Percentiles rank a stretch among this genome's conserved stretches.
Conservation (phyloP, 2,113 vertebrate genomes). For the Muntiacus reevesi region DNA sequence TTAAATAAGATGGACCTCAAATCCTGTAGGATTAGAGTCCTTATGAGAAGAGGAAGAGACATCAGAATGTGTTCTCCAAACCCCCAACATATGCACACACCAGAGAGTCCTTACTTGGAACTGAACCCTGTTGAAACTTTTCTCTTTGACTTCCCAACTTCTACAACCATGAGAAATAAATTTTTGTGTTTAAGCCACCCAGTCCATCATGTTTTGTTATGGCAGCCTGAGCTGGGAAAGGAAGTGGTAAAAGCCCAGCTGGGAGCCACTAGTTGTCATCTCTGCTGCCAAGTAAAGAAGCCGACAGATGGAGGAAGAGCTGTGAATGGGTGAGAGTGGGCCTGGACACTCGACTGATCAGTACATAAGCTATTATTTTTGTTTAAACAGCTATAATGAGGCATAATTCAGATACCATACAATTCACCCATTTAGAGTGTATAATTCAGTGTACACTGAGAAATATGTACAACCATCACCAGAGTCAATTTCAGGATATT, state of each 20-base stretch:
- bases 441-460: neutral
- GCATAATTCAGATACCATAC: neutral
- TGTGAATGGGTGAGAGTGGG: neutral
- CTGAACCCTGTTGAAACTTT: neutral
- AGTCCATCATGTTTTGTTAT: neutral
- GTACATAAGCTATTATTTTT: neutral
- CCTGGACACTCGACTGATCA: neutral
- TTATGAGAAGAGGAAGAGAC: neutral
- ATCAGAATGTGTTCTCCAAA: neutral
- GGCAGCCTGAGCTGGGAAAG: neutral
- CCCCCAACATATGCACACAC: neutral
- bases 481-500: neutral
- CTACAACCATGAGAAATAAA: neutral
- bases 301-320: neutral
- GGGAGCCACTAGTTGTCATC: neutral
- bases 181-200: neutral
- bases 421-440: neutral
- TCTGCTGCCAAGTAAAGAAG: neutral
- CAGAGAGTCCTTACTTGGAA: neutral
- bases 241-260: neutral
- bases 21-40: neutral
- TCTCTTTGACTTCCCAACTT: neutral
- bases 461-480: neutral
- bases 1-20: neutral
- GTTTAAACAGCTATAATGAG: neutral